Evolutionary conservation across 2,888 invertebrate genomes (phyloP), one percentile per base, ranked within the genome.

Genomic region (Clitarchus hookeri): DNA sequence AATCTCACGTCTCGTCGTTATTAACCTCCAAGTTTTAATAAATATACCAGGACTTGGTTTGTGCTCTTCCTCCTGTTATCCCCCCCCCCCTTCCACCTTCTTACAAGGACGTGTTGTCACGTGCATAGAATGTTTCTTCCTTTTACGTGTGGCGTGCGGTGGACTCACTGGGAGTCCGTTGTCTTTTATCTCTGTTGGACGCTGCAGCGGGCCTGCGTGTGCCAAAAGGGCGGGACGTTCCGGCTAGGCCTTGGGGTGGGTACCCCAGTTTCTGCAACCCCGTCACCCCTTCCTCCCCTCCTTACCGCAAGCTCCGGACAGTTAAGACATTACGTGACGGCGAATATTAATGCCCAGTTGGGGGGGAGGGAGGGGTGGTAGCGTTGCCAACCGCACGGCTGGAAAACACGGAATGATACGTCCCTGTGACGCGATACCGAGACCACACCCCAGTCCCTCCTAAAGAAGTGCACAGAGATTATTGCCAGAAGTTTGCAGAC

Each of bases 271-370:
- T 19, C n/a, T 65, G 1, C 65, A 65, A 23, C 19, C 23, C 0
- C 11, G 48, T 19, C 65, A 23, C 48, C 8, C 65, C 65, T 65
- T 8, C 65, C 23, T 23, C 65, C 23, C 0, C 65, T 23, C n/a
- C n/a, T 23, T 65, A 1, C 23, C 65, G 8, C 65, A 12, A n/a
- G 8, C 65, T 65, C 65, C 16, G 65, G 65, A 65, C 65, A 65
- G 65, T 65, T 65, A 65, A 16, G 65, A 65, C 65, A 65, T 23
- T 65, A 65, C 65, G 65, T 65, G 65, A 65, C 65, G n/a, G 65
- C 19, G 23, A 65, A 65, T 65, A n/a, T 65, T 65, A 65, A 65
- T 65, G 48, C 16, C 23, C 65, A 6, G 36, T 4, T 1, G 1
- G 4, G 36, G 36, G 4, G 36, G 36, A 36, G 36, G 36, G 4